These are phyloP conservation scores for Agriopis marginaria DNA, from an alignment of 2,888 invertebrate genomes.

Conservation along the genomic window DNA sequence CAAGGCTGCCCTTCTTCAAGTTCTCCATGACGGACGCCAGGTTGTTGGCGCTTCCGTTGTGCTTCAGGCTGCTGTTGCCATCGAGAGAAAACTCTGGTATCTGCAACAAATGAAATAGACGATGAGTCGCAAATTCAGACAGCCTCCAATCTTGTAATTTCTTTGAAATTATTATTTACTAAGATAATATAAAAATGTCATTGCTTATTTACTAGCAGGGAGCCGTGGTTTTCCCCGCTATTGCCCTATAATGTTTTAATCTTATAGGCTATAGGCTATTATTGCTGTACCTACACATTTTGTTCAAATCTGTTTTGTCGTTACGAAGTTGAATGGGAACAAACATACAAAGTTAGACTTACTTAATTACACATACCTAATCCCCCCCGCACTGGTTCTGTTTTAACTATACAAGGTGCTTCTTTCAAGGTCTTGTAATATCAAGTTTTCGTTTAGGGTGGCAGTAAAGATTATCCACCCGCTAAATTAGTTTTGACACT, in stretches of 20 bases:
- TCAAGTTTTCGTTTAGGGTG: slow-evolving; percentile 1
- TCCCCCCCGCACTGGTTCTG: background rate
- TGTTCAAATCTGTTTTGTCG: no score
- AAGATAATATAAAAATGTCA: no score
- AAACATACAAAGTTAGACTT: no score
- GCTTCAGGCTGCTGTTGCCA: slow-evolving; percentile 83
- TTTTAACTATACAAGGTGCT: background rate
- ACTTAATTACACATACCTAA: background rate
- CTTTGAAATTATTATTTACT: background rate
- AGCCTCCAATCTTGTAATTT: background rate
- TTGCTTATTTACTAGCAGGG: no score
- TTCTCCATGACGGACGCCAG: slow-evolving; percentile 90
- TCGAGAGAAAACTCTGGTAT: slow-evolving; percentile 87
- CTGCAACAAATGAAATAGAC: slow-evolving; percentile 62
- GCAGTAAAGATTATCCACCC: slow-evolving; percentile 15
- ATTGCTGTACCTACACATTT: no score
- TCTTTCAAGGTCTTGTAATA: background rate
- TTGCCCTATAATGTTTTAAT: no score
- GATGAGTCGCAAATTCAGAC: slow-evolving; percentile 1
- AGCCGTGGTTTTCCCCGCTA: no score
- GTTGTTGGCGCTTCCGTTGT: slow-evolving; percentile 85
- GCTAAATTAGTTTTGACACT: slow-evolving; percentile 21
- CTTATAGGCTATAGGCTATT: no score
- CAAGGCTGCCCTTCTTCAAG: slow-evolving; percentile 88
- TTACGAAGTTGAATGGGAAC: no score